Evolutionary conservation across 1,140 invertebrate species (phyloP), one percentile per base, ranked within the genome.

Genomic region (Adoxophyes honmai): DNA sequence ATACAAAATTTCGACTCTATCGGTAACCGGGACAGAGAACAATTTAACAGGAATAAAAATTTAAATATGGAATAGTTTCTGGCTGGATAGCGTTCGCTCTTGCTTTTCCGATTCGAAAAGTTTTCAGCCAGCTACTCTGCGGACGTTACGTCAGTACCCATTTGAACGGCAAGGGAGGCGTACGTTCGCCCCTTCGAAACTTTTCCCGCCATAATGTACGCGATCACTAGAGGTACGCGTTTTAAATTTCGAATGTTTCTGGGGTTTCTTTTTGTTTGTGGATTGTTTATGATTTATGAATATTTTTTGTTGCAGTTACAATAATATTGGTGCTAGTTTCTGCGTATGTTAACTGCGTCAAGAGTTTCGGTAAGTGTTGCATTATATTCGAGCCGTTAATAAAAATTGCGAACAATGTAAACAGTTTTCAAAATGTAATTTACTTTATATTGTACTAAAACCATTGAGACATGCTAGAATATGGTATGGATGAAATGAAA

Each of bases 201-300:
- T 34, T 52, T 48, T 48, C 51, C 33, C 51, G 51, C 51, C 13
- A 13, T 34, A 52, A 52, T 52, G 51, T 34, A 33, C 33, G 51
- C 34, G 51, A 9, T n/a, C n/a, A n/a, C n/a, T n/a, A n/a, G 51
- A 52, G 51, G 51, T 52, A 35, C 28, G 33, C 8, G 34, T 34
- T 34, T 28, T 16, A 34, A 52, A 34, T 14, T 15, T 52, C 10
- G 33, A 34, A 15, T 15, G 28, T 35, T 35, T 0, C 34, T 28
- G 18, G 14, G 8, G 10, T 52, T 34, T 52, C 1, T 4, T 52
- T 52, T 35, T 11, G 13, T 15, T 35, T 13, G 28, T 1, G 5
- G 4, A 34, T 9, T 36, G 34, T 36, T 36, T 36, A 2, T n/a
- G n/a, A n/a, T 10, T 36, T 4, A 36, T 21, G 1, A 48, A 48